phyloP scores from a whole-genome alignment of 2,888 invertebrate species.

The Tinea pellionella region DNA sequence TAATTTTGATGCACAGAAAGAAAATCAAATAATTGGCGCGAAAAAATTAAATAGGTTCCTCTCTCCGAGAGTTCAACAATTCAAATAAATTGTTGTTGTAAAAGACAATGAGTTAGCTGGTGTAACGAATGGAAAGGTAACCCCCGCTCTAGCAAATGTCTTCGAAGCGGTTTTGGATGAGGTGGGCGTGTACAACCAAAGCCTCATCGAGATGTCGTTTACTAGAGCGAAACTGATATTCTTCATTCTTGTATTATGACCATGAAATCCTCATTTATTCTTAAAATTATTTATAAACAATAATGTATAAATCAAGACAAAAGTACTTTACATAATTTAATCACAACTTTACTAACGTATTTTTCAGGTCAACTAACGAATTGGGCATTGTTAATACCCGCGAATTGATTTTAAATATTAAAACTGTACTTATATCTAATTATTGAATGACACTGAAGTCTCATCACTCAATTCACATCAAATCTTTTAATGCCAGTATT shows the following conservation, averaged over 20 bases:
- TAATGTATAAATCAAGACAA: too few species aligned
- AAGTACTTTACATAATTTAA: too few species aligned
- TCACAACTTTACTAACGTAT: too few species aligned
- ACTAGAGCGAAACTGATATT: conserved; percentile 50
- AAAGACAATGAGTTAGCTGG: conserved; percentile 33
- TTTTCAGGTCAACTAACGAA: too few species aligned
- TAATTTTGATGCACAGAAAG: not conserved
- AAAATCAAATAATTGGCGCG: not conserved
- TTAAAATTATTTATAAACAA: not conserved
- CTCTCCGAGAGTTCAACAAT: conserved; percentile 45
- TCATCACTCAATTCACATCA: too few species aligned
- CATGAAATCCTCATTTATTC: not conserved
- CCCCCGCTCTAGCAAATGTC: conserved; percentile 2
- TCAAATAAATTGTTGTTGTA: conserved; percentile 32
- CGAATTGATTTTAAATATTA: too few species aligned
- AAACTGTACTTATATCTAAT: too few species aligned
- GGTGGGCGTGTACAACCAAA: not conserved
- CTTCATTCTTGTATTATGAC: conserved; percentile 15
- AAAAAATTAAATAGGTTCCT: conserved; percentile 29
- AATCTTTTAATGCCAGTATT: too few species aligned
- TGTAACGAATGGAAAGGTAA: not conserved
- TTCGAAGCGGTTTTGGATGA: not conserved
- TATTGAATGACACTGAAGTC: too few species aligned
- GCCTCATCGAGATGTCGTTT: conserved; percentile 23
- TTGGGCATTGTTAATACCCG: too few species aligned